Base-by-base conservation (phyloP, 2,888 invertebrate genomes). In the Choristoneura rosaceana region DNA sequence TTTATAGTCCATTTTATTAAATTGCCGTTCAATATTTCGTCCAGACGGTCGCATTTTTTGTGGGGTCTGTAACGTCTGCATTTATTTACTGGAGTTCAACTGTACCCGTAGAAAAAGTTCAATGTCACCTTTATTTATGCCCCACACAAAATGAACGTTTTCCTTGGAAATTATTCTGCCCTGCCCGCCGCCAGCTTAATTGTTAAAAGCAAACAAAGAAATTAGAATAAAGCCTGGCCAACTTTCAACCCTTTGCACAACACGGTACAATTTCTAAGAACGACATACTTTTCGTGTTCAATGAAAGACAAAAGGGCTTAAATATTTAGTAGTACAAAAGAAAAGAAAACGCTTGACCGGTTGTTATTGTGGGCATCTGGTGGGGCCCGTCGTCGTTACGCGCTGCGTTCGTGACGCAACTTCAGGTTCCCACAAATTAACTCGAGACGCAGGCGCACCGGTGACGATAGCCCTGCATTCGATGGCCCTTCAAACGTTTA, bases 201-300 rank as follows among this genome's bases (percentile, higher is more conserved):
- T 76, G 75, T 76, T 74, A 73, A 73, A 75, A 60, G 66, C 68
- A 74, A 73, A 76, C 75, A 75, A 76, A 74, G 75, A 71, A 69
- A 64, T 68, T 75, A 70, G 62, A 70, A 75, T 71, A 75, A 73
- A 74, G 70, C 70, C 52, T 50, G 58, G 63, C 68, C 60, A 75
- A 74, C 73, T 71, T 74, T 62, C 68, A 70, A 75, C 75, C 74
- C 76, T 73, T 75, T 63, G 70, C 71, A 65, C 70, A 75, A 69
- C 65, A 73, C 73, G 74, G 71, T 74, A 71, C 63, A 74, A 73
- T 73, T 76, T 76, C 76, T 73, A 70, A 71, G 76, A 76, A 74
- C 66, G 69, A 69, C 69, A 74, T 74, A 73, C 69, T 76, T 71
- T 74, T 75, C 74, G 71, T 65, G 55, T 74, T 74, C 69, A 64